Evolutionary conservation across 2,113 vertebrate species (phyloP).

Genomic region (Phaetusa simplex): DNA sequence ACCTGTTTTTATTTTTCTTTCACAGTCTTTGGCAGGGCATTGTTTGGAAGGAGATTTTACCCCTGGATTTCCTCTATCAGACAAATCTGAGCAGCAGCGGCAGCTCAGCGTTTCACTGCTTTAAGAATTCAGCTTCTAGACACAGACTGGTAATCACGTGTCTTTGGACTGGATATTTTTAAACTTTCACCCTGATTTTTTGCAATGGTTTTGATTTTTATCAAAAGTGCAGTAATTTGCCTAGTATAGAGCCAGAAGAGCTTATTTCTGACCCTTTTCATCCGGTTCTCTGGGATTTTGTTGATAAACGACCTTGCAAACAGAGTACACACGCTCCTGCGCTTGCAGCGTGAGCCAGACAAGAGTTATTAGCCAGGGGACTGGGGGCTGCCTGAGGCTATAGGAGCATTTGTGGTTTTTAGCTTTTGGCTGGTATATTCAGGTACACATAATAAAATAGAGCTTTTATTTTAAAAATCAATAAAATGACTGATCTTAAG

Average conservation of each 20-base stretch:
- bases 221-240: neutral
- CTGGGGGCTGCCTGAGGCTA: slow-evolving; percentile 5
- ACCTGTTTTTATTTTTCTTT: neutral
- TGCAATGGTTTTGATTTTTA: neutral
- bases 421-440: slow-evolving; percentile 59
- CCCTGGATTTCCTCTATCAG: slow-evolving; percentile 39
- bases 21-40: neutral
- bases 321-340: neutral
- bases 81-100: slow-evolving; percentile 12
- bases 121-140: neutral
- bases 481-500: slow-evolving; percentile 67
- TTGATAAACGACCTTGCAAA: slow-evolving; percentile 14
- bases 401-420: slow-evolving; percentile 1
- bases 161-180: neutral
- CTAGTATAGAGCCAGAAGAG: neutral
- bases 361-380: slow-evolving; percentile 62
- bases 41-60: neutral
- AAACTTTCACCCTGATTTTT: neutral
- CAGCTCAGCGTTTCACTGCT: neutral
- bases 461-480: slow-evolving; percentile 69
- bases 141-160: neutral
- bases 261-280: neutral
- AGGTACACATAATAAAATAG: slow-evolving; percentile 60
- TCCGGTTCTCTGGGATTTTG: slow-evolving; percentile 6
- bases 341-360: neutral